A percentile compares a stretch with the other conserved stretches of the same genome.
These are phyloP conservation scores for Gadopsis marmoratus DNA, from an alignment of 2,797 vertebrate species.

Conservation along the genomic window DNA sequence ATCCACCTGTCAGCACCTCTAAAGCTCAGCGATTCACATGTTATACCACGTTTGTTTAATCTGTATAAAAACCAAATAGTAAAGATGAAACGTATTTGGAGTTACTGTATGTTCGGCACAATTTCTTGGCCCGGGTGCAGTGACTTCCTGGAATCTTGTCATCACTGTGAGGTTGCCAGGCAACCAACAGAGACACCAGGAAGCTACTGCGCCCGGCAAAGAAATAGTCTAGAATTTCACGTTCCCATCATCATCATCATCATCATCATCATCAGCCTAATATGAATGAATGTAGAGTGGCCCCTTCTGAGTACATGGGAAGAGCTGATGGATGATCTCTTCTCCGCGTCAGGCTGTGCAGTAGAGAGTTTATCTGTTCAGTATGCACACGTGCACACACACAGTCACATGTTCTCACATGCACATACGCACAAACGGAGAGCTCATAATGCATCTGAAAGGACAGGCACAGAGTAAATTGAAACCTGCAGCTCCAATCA, in stretches of 20 bases:
- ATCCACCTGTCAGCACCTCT: not conserved
- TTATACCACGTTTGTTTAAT: not conserved
- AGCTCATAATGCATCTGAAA: constrained; percentile 20
- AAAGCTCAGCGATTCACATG: not conserved
- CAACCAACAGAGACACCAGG: constrained; percentile 2
- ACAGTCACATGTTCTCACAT: not conserved
- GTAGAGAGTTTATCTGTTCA: constrained; percentile 23
- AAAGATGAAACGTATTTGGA: not conserved
- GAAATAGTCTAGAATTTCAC: constrained; percentile 7
- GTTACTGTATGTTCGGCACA: not conserved
- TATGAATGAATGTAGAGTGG: constrained; percentile 27
- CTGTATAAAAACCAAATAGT: not conserved
- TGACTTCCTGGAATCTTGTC: constrained; percentile 19
- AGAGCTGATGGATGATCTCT: constrained; percentile 29
- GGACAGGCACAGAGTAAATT: constrained; percentile 9
- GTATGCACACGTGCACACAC: not conserved
- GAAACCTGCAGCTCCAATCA: constrained; percentile 19
- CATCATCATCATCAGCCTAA: constrained; percentile 10
- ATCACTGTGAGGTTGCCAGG: constrained; percentile 7
- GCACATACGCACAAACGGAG: not conserved
- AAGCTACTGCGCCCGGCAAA: not conserved
- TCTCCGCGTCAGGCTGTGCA: constrained; percentile 14
- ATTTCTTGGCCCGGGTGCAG: constrained; percentile 28
- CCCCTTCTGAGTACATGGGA: constrained; percentile 6
- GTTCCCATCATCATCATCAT: not conserved